phyloP scores from a whole-genome alignment of 1,140 invertebrate species.

The Drosophila sturtevanti region DNA sequence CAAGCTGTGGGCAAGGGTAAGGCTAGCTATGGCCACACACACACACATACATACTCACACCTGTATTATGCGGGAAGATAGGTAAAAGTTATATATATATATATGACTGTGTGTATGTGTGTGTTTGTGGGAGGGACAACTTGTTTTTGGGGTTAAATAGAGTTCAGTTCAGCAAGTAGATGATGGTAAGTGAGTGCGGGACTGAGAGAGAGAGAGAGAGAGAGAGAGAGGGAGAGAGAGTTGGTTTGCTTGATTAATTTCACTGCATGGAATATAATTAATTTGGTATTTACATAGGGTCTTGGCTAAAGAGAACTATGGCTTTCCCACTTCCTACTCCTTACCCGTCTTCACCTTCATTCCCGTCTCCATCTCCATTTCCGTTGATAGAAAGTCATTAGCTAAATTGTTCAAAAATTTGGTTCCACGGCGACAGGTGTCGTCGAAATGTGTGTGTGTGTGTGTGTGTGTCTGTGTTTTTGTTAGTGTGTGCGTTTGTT shows the following conservation, averaged over 20 bases:
- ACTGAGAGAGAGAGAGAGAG: neutral
- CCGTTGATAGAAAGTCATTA: constrained; percentile 58
- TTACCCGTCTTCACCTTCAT: neutral
- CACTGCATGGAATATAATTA: constrained; percentile 77
- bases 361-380: neutral
- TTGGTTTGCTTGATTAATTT: constrained; percentile 75
- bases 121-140: constrained; percentile 17
- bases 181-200: constrained; percentile 19
- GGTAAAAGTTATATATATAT: neutral
- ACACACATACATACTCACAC: constrained; percentile 24
- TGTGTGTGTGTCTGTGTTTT: constrained; percentile 19
- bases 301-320: neutral
- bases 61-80: constrained; percentile 12
- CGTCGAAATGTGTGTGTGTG: constrained; percentile 46
- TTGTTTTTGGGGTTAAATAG: constrained; percentile 76
- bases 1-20: constrained; percentile 42
- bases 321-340: too few species aligned
- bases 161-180: constrained; percentile 59
- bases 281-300: constrained; percentile 64
- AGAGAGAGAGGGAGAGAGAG: neutral
- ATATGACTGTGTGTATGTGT: neutral
- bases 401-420: constrained; percentile 74
- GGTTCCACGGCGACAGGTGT: constrained; percentile 64
- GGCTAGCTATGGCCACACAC: neutral
- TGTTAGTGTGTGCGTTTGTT: constrained; percentile 1